Evolutionary conservation across 1,140 invertebrate genomes (phyloP).

Genomic region (Probaryconus sp.): DNA sequence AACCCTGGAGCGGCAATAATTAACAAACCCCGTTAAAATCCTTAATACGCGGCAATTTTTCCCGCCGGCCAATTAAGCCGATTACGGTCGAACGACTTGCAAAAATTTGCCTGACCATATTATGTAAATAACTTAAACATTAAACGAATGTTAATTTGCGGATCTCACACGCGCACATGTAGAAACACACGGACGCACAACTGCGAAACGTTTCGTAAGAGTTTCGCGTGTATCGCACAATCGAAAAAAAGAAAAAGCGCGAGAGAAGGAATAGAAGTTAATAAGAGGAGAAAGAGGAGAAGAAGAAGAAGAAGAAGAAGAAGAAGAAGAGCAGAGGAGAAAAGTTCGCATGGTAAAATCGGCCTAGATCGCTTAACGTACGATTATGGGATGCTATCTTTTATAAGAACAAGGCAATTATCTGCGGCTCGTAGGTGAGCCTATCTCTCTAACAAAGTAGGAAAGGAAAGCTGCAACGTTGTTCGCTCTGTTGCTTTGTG

Average conservation of each 20-base stretch:
- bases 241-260: constrained; percentile 2
- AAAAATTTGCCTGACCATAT: constrained; percentile 20
- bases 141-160: constrained; percentile 3
- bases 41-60: constrained; percentile 4
- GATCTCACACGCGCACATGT: constrained; percentile 3
- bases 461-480: constrained; percentile 53
- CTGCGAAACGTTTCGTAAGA: constrained; percentile 1
- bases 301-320: constrained; percentile 34
- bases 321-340: constrained; percentile 27
- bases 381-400: constrained; percentile 60
- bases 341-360: constrained; percentile 36
- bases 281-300: constrained; percentile 13
- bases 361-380: constrained; percentile 56
- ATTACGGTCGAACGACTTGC: constrained; percentile 14
- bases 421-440: constrained; percentile 54
- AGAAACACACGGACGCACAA: too few species aligned
- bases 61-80: constrained; percentile 35
- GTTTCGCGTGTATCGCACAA: constrained; percentile 3
- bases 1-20: constrained; percentile 10
- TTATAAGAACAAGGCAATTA: constrained; percentile 60
- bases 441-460: constrained; percentile 57
- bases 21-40: neutral
- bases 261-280: constrained; percentile 11
- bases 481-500: constrained; percentile 16
- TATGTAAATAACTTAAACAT: constrained; percentile 12